Evolutionary conservation across 1,140 invertebrate species (phyloP).

Genomic region (Zaprionus lachaisei): DNA sequence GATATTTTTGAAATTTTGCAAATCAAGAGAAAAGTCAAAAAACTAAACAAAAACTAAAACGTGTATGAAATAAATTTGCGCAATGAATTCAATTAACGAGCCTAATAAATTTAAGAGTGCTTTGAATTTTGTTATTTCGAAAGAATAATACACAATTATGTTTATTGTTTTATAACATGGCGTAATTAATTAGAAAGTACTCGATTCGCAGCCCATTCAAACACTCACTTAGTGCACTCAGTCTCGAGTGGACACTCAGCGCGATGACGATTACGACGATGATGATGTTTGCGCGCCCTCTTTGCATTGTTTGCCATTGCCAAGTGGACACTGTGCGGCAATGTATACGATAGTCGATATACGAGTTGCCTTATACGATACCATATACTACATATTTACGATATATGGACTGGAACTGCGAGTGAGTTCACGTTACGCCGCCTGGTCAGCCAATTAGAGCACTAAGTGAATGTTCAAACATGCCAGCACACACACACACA

Average conservation of each 20-base stretch:
- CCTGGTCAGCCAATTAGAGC: slow-evolving; percentile 36
- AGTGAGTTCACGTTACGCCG: not conserved
- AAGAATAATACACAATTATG: not conserved
- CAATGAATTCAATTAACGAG: not conserved
- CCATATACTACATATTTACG: not conserved
- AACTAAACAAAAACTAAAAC: too few species aligned
- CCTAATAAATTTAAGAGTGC: not conserved
- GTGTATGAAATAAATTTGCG: too few species aligned
- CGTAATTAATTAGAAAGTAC: slow-evolving; percentile 1
- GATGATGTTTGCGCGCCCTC: not conserved
- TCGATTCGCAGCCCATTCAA: not conserved
- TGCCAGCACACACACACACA: slow-evolving; percentile 4
- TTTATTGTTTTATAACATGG: not conserved
- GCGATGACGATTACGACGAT: not conserved
- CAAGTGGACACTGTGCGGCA: not conserved
- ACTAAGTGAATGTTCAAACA: slow-evolving; percentile 24
- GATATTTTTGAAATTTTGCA: too few species aligned
- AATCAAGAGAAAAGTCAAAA: too few species aligned
- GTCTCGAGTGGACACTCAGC: not conserved
- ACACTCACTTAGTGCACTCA: not conserved
- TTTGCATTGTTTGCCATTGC: not conserved
- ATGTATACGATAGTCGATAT: slow-evolving; percentile 1
- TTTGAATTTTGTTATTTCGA: not conserved
- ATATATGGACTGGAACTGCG: not conserved
- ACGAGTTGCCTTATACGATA: not conserved